Evolutionary conservation across 2,888 invertebrate species (phyloP), one percentile per base, ranked within the genome.

Genomic region (Drosophila sordidapex): DNA sequence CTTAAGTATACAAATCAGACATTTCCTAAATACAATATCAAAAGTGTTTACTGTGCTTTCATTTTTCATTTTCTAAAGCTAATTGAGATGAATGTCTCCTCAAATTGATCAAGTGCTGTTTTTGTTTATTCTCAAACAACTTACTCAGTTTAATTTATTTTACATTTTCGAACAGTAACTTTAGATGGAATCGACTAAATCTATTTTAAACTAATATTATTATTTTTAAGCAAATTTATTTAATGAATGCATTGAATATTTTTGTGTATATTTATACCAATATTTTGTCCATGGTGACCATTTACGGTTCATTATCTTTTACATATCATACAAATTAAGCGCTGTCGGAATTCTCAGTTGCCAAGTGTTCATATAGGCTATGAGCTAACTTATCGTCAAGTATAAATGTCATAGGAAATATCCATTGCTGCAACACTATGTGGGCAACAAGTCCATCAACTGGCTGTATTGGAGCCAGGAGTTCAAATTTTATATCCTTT

Each of bases 401-500:
- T 46, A n/a, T n/a, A 29, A 10, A 43, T 21, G n/a, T 4, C 35
- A 15, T 10, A 36, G 18, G 2, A 29, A 35, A 27, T 27, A 46
- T 10, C 7, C n/a, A 13, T 27, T 7, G 38, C 38, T 15, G 36
- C n/a, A 38, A 21, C 7, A 18, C 27, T n/a, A 25, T 13, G 25
- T 43, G 40, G 67, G 76, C 63, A 70, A 67, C 67, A 61, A 64
- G 78, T 76, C 66, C 51, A 76, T 81, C 64, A 75, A 61, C 43
- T 53, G 38, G 38, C 29, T 38, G 48, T 54, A 53, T 52, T 68
- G 15, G 54, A 56, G 63, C 52, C 46, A 27, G 21, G 21, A 58
- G 70, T 54, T 54, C 46, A 62, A 27, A 56, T 68, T 66, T 61
- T 61, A 58, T 54, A 31, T 56, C 58, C 49, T 66, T 68, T 46